These are phyloP conservation scores for Eupithecia abbreviata DNA, from an alignment of 2,888 invertebrate genomes.

Conservation along the genomic window DNA sequence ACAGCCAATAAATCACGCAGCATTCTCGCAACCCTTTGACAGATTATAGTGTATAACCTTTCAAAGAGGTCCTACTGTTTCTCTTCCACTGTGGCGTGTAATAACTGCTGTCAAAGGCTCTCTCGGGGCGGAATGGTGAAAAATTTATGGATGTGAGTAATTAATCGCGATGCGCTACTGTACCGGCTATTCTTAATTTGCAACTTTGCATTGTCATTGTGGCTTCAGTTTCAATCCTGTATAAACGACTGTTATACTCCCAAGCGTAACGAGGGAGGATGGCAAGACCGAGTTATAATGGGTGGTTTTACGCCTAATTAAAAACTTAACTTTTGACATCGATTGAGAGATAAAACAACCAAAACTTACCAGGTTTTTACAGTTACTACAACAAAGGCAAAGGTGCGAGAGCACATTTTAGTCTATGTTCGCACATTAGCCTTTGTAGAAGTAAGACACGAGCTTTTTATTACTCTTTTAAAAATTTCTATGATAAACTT, in stretches of 20 bases:
- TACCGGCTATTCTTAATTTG: slow-evolving; percentile 6
- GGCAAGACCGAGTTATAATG: too few relatives aligned
- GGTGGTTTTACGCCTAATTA: too few relatives aligned
- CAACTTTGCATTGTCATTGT: slow-evolving; percentile 6
- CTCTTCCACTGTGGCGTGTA: slow-evolving; percentile 26
- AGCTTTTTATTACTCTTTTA: background rate
- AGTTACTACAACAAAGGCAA: background rate
- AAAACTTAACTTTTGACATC: too few relatives aligned
- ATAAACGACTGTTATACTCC: too few relatives aligned
- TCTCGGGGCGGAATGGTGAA: slow-evolving; percentile 39
- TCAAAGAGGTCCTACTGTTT: slow-evolving; percentile 42
- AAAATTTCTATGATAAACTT: background rate
- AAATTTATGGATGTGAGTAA: slow-evolving; percentile 34
- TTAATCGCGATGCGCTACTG: slow-evolving; percentile 19
- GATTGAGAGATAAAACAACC: too few relatives aligned
- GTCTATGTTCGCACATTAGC: background rate
- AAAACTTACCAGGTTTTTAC: background rate
- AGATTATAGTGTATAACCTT: slow-evolving; percentile 29
- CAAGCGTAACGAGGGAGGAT: too few relatives aligned
- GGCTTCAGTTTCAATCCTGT: background rate
- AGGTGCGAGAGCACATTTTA: too few relatives aligned
- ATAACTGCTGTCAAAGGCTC: slow-evolving; percentile 41
- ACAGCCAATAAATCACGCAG: slow-evolving; percentile 51
- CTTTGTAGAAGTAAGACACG: background rate
- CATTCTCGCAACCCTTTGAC: slow-evolving; percentile 35